Evolutionary conservation across 2,113 vertebrate species (phyloP), one percentile per base, ranked within the genome.

Genomic region (Crotalus viridis): DNA sequence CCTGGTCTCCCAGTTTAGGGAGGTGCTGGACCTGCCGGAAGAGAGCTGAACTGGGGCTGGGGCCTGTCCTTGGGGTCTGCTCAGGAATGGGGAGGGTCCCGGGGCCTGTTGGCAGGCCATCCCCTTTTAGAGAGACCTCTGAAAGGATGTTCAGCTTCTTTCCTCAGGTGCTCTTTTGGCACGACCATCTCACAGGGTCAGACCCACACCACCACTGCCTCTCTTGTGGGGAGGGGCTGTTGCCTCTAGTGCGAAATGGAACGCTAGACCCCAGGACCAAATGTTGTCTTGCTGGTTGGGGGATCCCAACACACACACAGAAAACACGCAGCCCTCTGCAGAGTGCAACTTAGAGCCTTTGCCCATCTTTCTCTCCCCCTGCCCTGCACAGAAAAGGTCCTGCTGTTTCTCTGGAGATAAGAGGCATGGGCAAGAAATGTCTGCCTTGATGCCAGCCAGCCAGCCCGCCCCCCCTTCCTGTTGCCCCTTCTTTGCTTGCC

Each of bases 1-100:
- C 0, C 51, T 98, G 0, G 61, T 98, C 15, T 95, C 97, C 51
- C 98, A 98, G 96, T 98, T 99, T 93, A 95, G 94, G 43, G 98
- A 98, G 3, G 93, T 98, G 88, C 96, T 98, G 12, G 89, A 91
- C 0, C 0, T 97, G 4, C 7, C 93, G 0, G 90, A 96, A 3
- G 93, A 91, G 0, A 1, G 88, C 51, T 61, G 21, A 51, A 93
- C 12, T n/a, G 39, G 2, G 0, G 15, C 9, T 1, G 43, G 74
- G 28, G 39, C 24, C 2, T 1, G 26, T 19, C 64, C 28, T 2
- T 33, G 69, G n/a, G n/a, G 15, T 33, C 69, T 74, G 39, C 1
- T 39, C 26, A 69, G 64, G 28, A 54, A 19, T 4, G 13, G 3
- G 52, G 13, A 22, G 21, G 87, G 15, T 9, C 22, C 22, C 3